Evolutionary conservation across 23 tunicate species (phyloP), one percentile per base, ranked within the genome.

Genomic region (Styela clava): DNA sequence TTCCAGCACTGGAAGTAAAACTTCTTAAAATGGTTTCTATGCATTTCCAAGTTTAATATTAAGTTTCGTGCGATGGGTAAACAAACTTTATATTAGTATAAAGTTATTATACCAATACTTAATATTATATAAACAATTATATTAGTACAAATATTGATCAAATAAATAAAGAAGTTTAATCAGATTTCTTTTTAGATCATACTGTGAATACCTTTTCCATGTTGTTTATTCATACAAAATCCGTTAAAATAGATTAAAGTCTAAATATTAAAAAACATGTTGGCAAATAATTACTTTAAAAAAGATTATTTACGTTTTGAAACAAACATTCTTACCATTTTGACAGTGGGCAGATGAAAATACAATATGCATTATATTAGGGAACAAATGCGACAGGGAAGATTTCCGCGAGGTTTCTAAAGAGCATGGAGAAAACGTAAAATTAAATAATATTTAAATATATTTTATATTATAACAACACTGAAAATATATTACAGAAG

Each of bases 361-460:
- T 25, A 63, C 76, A 16, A 80, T 73, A 37, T 35, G 73, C 2
- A 70, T 84, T 81, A 61, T 88, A 22, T 37, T 88, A 16, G 94
- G 88, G 35, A 88, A 88, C 69, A 88, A 88, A 34, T 78, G 85
- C 82, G 94, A 88, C 70, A 2, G 26, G 24, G 88, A 83, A 77
- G 69, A 84, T 24, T 16, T 30, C 27, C 82, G 94, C 18, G 81
- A 25, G 36, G 94, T 88, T 1, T n/a, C 56, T 24, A 64, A 64
- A 33, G 36, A 26, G 7, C 87, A 72, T 23, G 94, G 94, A 16
- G 82, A 79, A 79, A 79, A 88, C 82, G 94, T 84, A 62, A 78
- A 68, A 44, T 44, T 44, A 44, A 7, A 5, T 44, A 5, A 5
- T 44, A 5, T 44, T 44, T 5, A 44, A 44, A 44, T 5, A 44